Evolutionary conservation across 2,888 invertebrate species (phyloP), one percentile per base, ranked within the genome.

Genomic region (Aphodius sticticus): DNA sequence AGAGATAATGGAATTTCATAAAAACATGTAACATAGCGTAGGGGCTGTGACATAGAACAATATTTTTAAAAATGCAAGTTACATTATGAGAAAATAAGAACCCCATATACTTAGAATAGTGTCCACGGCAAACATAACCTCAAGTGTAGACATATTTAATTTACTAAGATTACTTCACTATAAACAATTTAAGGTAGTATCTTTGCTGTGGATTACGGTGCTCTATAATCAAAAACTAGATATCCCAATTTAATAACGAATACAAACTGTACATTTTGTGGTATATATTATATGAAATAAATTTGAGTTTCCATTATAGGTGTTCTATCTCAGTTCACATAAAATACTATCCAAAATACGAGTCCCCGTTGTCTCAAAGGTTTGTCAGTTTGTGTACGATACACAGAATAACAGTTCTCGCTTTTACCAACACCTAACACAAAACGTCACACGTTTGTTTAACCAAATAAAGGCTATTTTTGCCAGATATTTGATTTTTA

Each of bases 311-410:
- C 78, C 80, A 78, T 84, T 85, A 78, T 85, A 85, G 85, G 85
- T 84, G 82, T 84, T 84, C 81, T 82, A 80, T 83, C 81, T 83
- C 83, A 81, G 84, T 85, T 83, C 83, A 84, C 81, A 84, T 85
- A 81, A 85, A 84, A 82, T 85, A 85, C 84, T 83, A 84, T 83
- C 84, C 85, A 82, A 85, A 84, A 84, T 83, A 84, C 78, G 84
- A 84, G 82, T 83, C 83, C 81, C 83, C 83, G 74, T 35, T 82
- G 81, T 81, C 83, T 78, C 77, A 78, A 83, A 84, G 84, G 84
- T 84, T 82, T 81, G 83, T 83, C 36, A 53, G 77, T 78, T 77
- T 69, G 35, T n/a, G 14, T 74, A 26, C 14, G 4, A 74, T 37
- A 53, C 38, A 36, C 12, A 76, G 15, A 37, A n/a, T 37, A 76